A percentile compares a stretch with the other conserved stretches of the same genome.
Conservation (phyloP, 2,888 invertebrate species). For the Macropis europaea region DNA sequence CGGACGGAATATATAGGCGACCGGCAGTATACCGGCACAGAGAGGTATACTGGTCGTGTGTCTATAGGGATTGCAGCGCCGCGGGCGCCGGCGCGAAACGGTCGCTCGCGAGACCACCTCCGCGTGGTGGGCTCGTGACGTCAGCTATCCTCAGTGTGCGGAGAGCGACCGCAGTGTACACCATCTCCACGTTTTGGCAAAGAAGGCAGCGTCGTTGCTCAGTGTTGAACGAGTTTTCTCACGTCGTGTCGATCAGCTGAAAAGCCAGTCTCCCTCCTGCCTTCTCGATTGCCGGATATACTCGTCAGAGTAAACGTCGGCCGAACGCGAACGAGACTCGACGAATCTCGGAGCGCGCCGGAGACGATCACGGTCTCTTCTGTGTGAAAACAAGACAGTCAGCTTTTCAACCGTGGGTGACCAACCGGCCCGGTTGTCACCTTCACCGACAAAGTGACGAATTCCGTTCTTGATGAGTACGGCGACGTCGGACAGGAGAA, state of each 20-base stretch:
- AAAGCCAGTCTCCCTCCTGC: background rate
- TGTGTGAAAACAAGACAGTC: background rate
- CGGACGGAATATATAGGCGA: constrained; percentile 37
- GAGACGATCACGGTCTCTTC: background rate
- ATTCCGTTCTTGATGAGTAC: constrained; percentile 65
- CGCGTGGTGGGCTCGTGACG: constrained; percentile 79
- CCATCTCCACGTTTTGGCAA: constrained; percentile 72
- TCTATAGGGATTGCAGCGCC: constrained; percentile 68
- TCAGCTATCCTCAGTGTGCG: constrained; percentile 78
- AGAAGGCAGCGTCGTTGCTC: constrained; percentile 59
- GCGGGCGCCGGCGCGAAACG: constrained; percentile 75
- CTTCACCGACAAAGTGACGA: constrained; percentile 26
- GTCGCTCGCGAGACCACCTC: constrained; percentile 75
- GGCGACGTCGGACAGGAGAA: constrained; percentile 56
- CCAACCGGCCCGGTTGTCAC: constrained; percentile 13
- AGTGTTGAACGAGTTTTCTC: constrained; percentile 54
- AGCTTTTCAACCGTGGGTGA: constrained; percentile 2
- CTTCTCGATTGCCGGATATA: constrained; percentile 4
- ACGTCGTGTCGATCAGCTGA: constrained; percentile 47
- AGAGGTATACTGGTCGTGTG: constrained; percentile 51
- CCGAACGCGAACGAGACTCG: background rate
- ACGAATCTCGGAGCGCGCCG: constrained; percentile 4
- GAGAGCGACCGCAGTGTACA: constrained; percentile 79
- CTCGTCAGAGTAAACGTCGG: background rate
- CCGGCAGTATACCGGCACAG: constrained; percentile 54